Percentiles rank a stretch among this genome's conserved stretches.
Conservation (phyloP, 2,888 invertebrate genomes). For the Tridacna crocea region DNA sequence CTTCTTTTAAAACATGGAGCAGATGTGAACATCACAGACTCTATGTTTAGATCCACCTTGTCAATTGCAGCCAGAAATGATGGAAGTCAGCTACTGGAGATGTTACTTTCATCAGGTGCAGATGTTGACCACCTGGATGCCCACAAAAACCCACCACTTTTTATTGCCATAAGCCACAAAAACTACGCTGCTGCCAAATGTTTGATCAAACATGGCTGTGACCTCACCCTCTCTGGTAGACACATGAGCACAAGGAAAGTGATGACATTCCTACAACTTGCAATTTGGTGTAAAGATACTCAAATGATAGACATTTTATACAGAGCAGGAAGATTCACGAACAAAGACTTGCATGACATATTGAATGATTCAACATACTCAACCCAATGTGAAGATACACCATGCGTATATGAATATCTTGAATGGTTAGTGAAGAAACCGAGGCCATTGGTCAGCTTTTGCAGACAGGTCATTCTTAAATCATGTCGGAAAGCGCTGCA, state of each 20-base stretch:
- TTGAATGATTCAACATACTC: slow-evolving; percentile 32
- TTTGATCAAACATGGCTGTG: slow-evolving; percentile 49
- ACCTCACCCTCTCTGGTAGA: slow-evolving; percentile 34
- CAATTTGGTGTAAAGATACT: slow-evolving; percentile 43
- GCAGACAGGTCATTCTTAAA: slow-evolving; percentile 36
- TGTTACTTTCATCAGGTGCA: slow-evolving; percentile 49
- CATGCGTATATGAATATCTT: slow-evolving; percentile 40
- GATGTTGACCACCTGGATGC: slow-evolving; percentile 54
- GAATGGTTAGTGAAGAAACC: slow-evolving; percentile 35
- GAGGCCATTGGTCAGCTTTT: slow-evolving; percentile 28
- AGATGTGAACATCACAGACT: slow-evolving; percentile 41
- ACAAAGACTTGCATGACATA: slow-evolving; percentile 30
- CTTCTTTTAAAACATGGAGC: slow-evolving; percentile 49
- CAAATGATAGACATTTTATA: slow-evolving; percentile 52
- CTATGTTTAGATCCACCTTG: slow-evolving; percentile 39
- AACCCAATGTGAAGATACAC: slow-evolving; percentile 33
- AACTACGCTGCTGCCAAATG: slow-evolving; percentile 56
- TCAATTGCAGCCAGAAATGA: slow-evolving; percentile 55
- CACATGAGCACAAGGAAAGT: slow-evolving; percentile 46
- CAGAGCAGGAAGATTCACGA: slow-evolving; percentile 44
- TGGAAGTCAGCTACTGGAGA: slow-evolving; percentile 38
- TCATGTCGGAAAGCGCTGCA: slow-evolving; percentile 29
- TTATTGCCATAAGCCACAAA: slow-evolving; percentile 48
- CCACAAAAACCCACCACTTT: slow-evolving; percentile 52
- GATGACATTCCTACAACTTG: slow-evolving; percentile 44